Evolutionary conservation across 2,113 vertebrate genomes (phyloP), one percentile per base, ranked within the genome.

Genomic region (Physeter macrocephalus): DNA sequence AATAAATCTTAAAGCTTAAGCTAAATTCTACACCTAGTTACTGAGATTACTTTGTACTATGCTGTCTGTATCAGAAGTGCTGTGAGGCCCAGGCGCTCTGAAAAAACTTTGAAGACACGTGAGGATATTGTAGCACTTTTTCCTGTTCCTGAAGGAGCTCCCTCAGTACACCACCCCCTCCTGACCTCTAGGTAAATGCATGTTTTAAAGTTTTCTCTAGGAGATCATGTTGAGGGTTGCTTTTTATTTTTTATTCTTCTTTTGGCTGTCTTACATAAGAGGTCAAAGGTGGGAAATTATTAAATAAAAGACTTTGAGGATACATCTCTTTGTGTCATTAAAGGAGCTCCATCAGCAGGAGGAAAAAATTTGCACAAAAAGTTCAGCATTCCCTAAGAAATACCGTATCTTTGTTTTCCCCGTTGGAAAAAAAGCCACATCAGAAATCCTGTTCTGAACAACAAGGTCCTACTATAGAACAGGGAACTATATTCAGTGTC

Each of bases 141-240:
- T 98, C 98, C 97, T 97, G 97, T 97, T 98, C 96, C 98, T 98
- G 98, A 98, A 97, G 97, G 97, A 98, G 98, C 97, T 96, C 97
- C 97, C 97, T 98, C 97, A 98, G 98, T 98, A 96, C 97, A 97
- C 97, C 98, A 98, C 96, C 98, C 98, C 96, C 97, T 98, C 97
- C 98, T 97, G 98, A 98, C 97, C 98, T 96, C 98, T 98, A 98
- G 98, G 97, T 98, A 98, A 98, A 98, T 98, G 98, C 98, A 98
- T 98, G 98, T 97, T 98, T 98, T 97, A 67, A 97, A 95, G 95
- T 98, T 98, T 95, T 97, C 96, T 98, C 88, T 95, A 98, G 98
- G 98, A 96, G 95, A 95, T 97, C 95, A 81, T 97, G n/a, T 90
- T 94, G 97, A 98, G 69, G 95, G 80, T 92, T 96, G 94, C 75